A percentile compares a stretch with the other conserved stretches of the same genome.
These are phyloP conservation scores for Melipona bicolor DNA, from an alignment of 2,888 invertebrate genomes.

Conservation along the genomic window DNA sequence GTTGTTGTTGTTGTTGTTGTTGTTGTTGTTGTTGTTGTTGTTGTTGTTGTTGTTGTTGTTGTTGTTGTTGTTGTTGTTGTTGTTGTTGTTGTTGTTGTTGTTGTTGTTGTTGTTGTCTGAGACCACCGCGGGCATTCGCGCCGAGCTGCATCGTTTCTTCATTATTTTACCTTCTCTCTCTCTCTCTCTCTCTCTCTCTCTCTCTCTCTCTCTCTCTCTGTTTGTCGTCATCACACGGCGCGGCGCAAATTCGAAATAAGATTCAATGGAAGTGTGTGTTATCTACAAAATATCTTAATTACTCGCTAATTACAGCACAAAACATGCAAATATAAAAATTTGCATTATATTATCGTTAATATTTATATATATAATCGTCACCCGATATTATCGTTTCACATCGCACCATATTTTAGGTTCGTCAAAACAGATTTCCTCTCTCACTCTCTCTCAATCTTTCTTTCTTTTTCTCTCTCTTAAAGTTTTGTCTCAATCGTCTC, in stretches of 20 bases:
- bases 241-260: slow-evolving; percentile 76
- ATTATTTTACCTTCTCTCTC: background rate
- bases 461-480: too few relatives aligned
- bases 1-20: too few relatives aligned
- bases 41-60: background rate
- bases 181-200: too few relatives aligned
- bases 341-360: slow-evolving; percentile 82
- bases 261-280: slow-evolving; percentile 82
- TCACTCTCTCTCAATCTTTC: background rate
- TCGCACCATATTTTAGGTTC: slow-evolving; percentile 72
- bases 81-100: background rate
- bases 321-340: slow-evolving; percentile 84
- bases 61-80: background rate
- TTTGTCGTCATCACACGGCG: slow-evolving; percentile 28
- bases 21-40: background rate
- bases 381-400: slow-evolving; percentile 74
- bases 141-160: slow-evolving; percentile 37
- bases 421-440: slow-evolving; percentile 70
- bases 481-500: slow-evolving; percentile 22
- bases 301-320: slow-evolving; percentile 84
- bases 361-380: slow-evolving; percentile 82
- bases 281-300: slow-evolving; percentile 84
- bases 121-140: slow-evolving; percentile 64
- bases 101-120: background rate
- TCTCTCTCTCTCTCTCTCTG: slow-evolving; percentile 8